phyloP scores from a whole-genome alignment of 2,888 invertebrate species.

The Tachina grossa region DNA sequence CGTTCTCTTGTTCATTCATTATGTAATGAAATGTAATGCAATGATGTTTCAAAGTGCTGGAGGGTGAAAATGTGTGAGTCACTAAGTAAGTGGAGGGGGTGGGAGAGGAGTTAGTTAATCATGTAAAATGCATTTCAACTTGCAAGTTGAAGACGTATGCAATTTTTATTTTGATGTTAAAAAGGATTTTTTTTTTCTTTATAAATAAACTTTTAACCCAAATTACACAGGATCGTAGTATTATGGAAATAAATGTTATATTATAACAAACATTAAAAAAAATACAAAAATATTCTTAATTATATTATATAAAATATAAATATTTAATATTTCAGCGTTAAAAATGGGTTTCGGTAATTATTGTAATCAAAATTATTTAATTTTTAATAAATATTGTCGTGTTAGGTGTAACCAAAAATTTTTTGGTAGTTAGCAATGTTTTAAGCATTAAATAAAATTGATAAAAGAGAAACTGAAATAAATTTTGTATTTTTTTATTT shows the following conservation, averaged over 20 bases:
- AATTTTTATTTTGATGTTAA: slow-evolving; percentile 42
- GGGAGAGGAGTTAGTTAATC: neutral
- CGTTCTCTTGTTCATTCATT: slow-evolving; percentile 44
- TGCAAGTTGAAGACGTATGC: slow-evolving; percentile 37
- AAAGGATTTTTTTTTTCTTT: neutral
- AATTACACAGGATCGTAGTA: slow-evolving; percentile 44
- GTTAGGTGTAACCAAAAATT: too few species aligned
- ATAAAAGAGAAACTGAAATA: too few species aligned
- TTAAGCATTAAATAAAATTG: too few species aligned
- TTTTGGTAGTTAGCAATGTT: too few species aligned
- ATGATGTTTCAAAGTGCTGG: slow-evolving; percentile 29
- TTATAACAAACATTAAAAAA: too few species aligned
- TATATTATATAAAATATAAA: too few species aligned
- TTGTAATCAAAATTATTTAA: too few species aligned
- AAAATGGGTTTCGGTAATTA: too few species aligned
- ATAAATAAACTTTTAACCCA: slow-evolving; percentile 15
- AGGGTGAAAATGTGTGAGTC: neutral
- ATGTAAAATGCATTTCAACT: slow-evolving; percentile 31
- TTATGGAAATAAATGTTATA: neutral
- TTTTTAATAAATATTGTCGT: too few species aligned
- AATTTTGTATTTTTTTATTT: too few species aligned
- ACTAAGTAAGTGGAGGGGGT: neutral
- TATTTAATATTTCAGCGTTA: too few species aligned
- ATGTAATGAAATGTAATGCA: slow-evolving; percentile 58
- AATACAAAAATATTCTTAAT: too few species aligned